Conservation (phyloP, 2,113 vertebrate genomes). For the Lepus americanus region DNA sequence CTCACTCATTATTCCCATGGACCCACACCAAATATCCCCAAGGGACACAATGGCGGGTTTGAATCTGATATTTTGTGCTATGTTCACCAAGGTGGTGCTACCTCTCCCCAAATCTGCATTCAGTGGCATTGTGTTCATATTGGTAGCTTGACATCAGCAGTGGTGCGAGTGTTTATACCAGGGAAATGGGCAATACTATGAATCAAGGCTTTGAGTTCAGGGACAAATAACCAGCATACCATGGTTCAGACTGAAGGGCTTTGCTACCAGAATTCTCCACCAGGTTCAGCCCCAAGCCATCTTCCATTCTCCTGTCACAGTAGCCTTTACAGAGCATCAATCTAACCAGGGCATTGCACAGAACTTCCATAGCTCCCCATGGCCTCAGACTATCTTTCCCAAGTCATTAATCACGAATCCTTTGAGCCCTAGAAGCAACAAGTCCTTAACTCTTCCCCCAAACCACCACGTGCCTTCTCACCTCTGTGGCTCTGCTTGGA, state of each 20-base stretch:
- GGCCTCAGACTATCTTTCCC: neutral
- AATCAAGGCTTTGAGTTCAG: neutral
- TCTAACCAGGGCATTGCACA: neutral
- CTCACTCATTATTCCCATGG: accelerated
- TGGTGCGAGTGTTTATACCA: neutral
- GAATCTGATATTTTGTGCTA: neutral
- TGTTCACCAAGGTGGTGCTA: neutral
- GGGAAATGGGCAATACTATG: neutral
- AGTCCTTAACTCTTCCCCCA: neutral
- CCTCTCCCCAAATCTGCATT: neutral
- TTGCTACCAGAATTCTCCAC: neutral
- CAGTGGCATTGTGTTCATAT: too few relatives aligned
- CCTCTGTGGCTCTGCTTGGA: neutral
- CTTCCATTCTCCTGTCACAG: neutral
- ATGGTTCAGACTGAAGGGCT: neutral
- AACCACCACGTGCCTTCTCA: neutral
- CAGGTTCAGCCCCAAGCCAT: neutral
- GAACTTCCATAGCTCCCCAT: too few relatives aligned
- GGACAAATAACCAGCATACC: neutral
- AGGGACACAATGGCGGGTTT: neutral
- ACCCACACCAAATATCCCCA: neutral
- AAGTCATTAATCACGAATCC: neutral
- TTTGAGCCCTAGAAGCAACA: neutral
- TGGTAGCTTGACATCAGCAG: neutral
- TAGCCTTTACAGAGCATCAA: neutral